Evolutionary conservation across 2,888 invertebrate genomes (phyloP).

Genomic region (Onchidella celtica): DNA sequence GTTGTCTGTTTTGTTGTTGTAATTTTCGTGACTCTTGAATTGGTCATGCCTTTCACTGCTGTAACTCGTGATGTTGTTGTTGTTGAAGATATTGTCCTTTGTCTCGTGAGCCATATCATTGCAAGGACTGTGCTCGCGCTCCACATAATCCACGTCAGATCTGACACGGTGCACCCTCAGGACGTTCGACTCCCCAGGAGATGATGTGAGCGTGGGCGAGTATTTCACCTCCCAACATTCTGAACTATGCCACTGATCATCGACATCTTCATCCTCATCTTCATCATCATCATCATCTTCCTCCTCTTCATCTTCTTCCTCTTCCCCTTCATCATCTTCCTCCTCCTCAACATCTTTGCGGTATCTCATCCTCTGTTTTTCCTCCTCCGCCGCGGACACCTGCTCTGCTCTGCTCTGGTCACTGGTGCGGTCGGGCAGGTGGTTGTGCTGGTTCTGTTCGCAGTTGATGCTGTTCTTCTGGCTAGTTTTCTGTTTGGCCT

Average conservation of each 20-base stretch:
- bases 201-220: slow-evolving; percentile 17
- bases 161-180: slow-evolving; percentile 38
- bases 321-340: not conserved
- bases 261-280: slow-evolving; percentile 12
- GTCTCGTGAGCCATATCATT: slow-evolving; percentile 21
- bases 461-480: not conserved
- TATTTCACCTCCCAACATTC: slow-evolving; percentile 48
- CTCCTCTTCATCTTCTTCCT: slow-evolving; percentile 22
- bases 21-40: not conserved
- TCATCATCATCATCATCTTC: slow-evolving; percentile 36
- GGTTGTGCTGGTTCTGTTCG: not conserved
- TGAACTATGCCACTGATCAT: slow-evolving; percentile 28
- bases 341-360: too few species aligned
- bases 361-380: not conserved
- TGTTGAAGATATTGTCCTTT: slow-evolving; percentile 38
- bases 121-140: slow-evolving; percentile 37
- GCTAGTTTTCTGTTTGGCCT: slow-evolving; percentile 3
- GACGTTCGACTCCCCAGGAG: slow-evolving; percentile 32
- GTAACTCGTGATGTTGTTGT: slow-evolving; percentile 41
- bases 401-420: not conserved
- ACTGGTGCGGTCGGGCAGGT: not conserved
- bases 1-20: not conserved
- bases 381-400: not conserved
- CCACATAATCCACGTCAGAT: slow-evolving; percentile 37
- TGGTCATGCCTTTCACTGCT: not conserved